Base-by-base conservation (phyloP, 1,140 invertebrate species). In the Camponotus floridanus region DNA sequence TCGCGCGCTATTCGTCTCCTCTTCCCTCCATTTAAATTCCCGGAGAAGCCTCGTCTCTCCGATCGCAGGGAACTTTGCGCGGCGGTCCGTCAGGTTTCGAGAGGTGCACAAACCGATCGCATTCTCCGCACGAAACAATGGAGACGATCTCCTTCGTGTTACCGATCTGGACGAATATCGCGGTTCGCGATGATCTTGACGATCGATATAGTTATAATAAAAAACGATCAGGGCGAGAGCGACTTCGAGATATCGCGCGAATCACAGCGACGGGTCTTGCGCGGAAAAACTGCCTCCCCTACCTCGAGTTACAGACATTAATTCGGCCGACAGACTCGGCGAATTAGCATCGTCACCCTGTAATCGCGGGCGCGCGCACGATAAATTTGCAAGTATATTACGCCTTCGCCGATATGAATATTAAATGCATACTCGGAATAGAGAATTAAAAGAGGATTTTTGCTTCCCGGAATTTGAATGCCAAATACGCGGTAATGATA, bases 331-430 rank as follows among this genome's bases (percentile, higher is more conserved):
- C 33, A 36, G 65, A 70, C 78, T 81, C 51, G 48, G 36, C 57
- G 3, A 74, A 83, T 83, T 83, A 83, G 79, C 79, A 83, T 83
- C 68, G 79, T 83, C 79, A 74, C 79, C 68, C 79, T 83, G 68
- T 74, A 90, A 91, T 93, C 79, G 79, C 68, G 55, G 87, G 89
- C 88, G 92, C 89, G 91, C 92, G 91, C 91, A 88, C 88, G 84
- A 90, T 90, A 88, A 86, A 91, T 90, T 91, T 93, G 92, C 90
- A 86, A 90, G 87, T 83, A 83, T 83, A 83, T 83, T 83, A 83
- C 79, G 79, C 79, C 79, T 62, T 45, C 31, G 55, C 68, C 55
- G 79, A 83, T 83, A 83, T 83, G 79, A 83, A 83, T 83, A 83
- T 83, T 83, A 83, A 83, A 83, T 83, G 68, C 55, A 39, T 59